Evolutionary conservation across 53 echinoderm and acorn worm species (phyloP).

Genomic region (Stichopus horrens): DNA sequence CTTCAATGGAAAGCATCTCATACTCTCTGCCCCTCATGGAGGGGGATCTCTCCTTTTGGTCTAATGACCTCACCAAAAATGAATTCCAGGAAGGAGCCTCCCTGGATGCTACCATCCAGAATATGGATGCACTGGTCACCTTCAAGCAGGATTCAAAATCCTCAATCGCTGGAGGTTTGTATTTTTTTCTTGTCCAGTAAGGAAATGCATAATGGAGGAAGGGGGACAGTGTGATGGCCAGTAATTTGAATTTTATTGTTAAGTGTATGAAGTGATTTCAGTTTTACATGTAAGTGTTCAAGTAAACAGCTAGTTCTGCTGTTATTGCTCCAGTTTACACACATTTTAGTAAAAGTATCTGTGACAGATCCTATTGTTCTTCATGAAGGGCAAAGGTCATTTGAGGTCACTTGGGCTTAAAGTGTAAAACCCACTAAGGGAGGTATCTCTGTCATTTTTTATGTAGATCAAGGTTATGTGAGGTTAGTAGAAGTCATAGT

Average conservation of each 20-base stretch:
- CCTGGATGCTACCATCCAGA: conserved; percentile 39
- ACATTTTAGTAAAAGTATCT: too few relatives aligned
- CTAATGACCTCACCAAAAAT: conserved; percentile 24
- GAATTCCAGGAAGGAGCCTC: conserved; percentile 41
- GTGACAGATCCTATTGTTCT: too few relatives aligned
- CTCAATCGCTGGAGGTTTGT: neutral
- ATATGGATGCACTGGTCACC: conserved; percentile 33
- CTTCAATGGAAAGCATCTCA: conserved; percentile 15
- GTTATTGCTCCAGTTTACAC: too few relatives aligned
- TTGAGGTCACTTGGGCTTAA: too few relatives aligned
- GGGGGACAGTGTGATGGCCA: neutral
- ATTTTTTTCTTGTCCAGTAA: neutral
- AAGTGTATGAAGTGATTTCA: neutral
- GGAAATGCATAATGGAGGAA: neutral
- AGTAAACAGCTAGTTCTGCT: too few relatives aligned
- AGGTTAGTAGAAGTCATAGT: too few relatives aligned
- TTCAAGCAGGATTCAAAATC: conserved; percentile 24
- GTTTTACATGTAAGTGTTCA: too few relatives aligned
- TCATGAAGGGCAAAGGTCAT: too few relatives aligned
- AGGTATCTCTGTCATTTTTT: too few relatives aligned
- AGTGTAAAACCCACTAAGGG: too few relatives aligned
- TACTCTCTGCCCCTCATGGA: conserved; percentile 27
- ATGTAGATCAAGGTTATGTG: too few relatives aligned
- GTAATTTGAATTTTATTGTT: neutral
- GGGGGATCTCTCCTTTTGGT: conserved; percentile 43